These are phyloP conservation scores for Pseudochromis fuscus DNA, from an alignment of 2,797 vertebrate species.

Conservation along the genomic window DNA sequence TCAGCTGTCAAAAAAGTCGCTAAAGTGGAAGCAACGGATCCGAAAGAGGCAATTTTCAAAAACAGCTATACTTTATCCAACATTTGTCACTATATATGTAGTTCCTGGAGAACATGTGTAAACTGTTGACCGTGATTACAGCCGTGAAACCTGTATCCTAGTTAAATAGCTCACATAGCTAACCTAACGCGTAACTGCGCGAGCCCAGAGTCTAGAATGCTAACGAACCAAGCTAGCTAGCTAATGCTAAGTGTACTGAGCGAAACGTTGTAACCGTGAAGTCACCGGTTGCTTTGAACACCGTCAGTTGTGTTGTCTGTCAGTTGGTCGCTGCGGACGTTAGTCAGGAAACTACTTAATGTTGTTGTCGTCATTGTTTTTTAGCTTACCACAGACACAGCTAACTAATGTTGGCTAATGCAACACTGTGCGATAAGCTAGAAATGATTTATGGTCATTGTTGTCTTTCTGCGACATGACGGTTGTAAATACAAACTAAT, in stretches of 20 bases:
- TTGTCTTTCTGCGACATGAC: not conserved
- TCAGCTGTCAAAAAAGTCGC: slow-evolving; percentile 79
- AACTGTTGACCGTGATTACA: not conserved
- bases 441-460: not conserved
- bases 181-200: slow-evolving; percentile 54
- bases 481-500: not conserved
- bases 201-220: slow-evolving; percentile 43
- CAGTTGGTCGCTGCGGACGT: slow-evolving; percentile 10
- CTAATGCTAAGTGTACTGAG: slow-evolving; percentile 23
- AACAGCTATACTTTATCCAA: not conserved
- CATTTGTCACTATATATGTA: too few relatives aligned
- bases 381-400: too few relatives aligned
- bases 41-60: slow-evolving; percentile 54
- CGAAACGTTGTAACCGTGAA: not conserved
- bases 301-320: not conserved
- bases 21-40: slow-evolving; percentile 58
- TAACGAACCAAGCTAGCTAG: slow-evolving; percentile 48
- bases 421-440: too few relatives aligned
- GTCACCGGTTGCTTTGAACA: accelerated
- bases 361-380: slow-evolving; percentile 55
- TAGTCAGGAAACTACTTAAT: slow-evolving; percentile 29
- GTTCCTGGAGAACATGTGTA: accelerated
- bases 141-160: not conserved
- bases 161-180: slow-evolving; percentile 34
- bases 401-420: slow-evolving; percentile 15